Evolutionary conservation across 2,888 invertebrate genomes (phyloP).

Genomic region (Apodemia hepburni): DNA sequence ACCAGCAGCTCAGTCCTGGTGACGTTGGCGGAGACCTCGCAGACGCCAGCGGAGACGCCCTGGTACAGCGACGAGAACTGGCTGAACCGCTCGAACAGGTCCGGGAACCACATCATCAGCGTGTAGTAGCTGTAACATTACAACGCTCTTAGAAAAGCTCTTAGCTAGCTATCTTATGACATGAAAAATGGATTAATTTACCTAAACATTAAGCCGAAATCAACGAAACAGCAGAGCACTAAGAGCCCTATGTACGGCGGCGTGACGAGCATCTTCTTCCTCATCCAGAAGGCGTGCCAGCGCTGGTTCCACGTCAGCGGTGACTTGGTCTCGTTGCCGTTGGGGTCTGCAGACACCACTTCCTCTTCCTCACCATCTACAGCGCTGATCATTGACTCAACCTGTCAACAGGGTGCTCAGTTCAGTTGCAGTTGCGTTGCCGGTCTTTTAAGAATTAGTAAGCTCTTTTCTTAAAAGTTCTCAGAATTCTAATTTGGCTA

Average conservation of each 20-base stretch:
- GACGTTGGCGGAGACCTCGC: slow-evolving; percentile 73
- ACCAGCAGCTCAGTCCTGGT: slow-evolving; percentile 44
- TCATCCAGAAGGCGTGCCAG: slow-evolving; percentile 66
- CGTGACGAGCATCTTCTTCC: slow-evolving; percentile 72
- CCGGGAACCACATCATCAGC: slow-evolving; percentile 85
- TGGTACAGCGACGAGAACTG: slow-evolving; percentile 67
- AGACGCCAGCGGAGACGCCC: slow-evolving; percentile 69
- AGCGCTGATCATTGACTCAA: slow-evolving; percentile 69
- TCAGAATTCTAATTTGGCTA: no score
- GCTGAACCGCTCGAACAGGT: slow-evolving; percentile 82
- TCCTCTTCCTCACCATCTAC: slow-evolving; percentile 63
- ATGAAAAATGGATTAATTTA: slow-evolving; percentile 34
- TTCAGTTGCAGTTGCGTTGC: neutral
- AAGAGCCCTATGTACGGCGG: slow-evolving; percentile 77
- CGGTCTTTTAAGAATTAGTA: no score
- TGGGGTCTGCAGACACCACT: slow-evolving; percentile 62
- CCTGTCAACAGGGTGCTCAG: slow-evolving; percentile 38
- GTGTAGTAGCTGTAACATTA: slow-evolving; percentile 75
- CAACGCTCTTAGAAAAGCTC: no score
- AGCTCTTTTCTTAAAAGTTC: no score
- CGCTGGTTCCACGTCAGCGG: slow-evolving; percentile 63
- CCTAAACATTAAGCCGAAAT: slow-evolving; percentile 83
- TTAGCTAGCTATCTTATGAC: no score
- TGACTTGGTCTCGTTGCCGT: slow-evolving; percentile 67
- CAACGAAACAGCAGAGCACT: slow-evolving; percentile 77